These are phyloP conservation scores for Steatocranus sp. DNA, from an alignment of 2,797 vertebrate species.

Conservation along the genomic window DNA sequence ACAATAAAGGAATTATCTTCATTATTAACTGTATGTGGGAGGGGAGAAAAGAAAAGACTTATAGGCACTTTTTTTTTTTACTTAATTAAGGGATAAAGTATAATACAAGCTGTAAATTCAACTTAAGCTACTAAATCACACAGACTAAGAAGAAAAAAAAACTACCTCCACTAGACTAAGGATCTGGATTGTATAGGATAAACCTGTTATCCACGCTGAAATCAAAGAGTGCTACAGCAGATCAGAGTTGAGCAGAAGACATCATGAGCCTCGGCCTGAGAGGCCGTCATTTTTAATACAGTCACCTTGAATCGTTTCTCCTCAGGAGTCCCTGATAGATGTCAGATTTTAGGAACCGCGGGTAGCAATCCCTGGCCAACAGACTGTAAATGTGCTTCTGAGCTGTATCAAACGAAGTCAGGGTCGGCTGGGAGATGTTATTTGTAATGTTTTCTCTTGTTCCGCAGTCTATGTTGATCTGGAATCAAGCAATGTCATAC, in stretches of 20 bases:
- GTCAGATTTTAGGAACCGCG: conserved; percentile 92
- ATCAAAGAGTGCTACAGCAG: conserved; percentile 41
- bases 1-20: conserved; percentile 14
- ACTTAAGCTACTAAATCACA: conserved; percentile 51
- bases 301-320: conserved; percentile 81
- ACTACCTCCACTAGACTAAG: conserved; percentile 26
- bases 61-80: background rate
- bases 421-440: conserved; percentile 85
- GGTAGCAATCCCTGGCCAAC: conserved; percentile 95
- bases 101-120: background rate
- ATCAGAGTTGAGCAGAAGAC: conserved; percentile 23
- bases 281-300: conserved; percentile 39
- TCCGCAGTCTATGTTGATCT: conserved; percentile 95
- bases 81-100: conserved; percentile 6
- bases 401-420: conserved; percentile 88
- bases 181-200: conserved; percentile 24
- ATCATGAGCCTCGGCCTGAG: conserved; percentile 5
- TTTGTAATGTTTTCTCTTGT: conserved; percentile 87
- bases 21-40: background rate
- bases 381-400: conserved; percentile 89
- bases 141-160: conserved; percentile 19
- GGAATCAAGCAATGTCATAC: conserved; percentile 48
- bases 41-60: background rate
- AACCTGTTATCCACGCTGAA: conserved; percentile 53
- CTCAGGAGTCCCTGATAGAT: conserved; percentile 83